Evolutionary conservation across 1,140 invertebrate species (phyloP).

Genomic region (Papilio dardanus): DNA sequence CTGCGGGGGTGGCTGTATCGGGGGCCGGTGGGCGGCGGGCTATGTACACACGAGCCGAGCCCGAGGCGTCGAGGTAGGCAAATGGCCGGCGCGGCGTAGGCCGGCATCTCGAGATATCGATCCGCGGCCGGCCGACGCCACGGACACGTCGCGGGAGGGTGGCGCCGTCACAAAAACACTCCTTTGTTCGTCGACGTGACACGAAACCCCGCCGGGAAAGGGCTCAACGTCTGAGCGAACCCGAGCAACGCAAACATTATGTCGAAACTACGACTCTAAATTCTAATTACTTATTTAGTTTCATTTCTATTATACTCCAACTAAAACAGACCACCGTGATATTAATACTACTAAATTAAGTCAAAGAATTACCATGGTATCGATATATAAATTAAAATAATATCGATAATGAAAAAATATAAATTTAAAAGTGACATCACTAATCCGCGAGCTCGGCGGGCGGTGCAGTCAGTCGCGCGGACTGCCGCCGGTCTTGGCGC

Average conservation of each 20-base stretch:
- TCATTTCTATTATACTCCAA: not conserved
- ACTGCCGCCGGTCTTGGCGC: conserved; percentile 77
- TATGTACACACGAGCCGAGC: conserved; percentile 80
- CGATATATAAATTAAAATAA: conserved; percentile 39
- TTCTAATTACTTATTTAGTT: not conserved
- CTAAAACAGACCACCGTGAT: not conserved
- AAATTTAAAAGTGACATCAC: conserved; percentile 52
- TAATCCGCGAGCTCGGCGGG: conserved; percentile 71
- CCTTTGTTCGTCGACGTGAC: conserved; percentile 69
- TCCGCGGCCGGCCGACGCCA: conserved; percentile 69
- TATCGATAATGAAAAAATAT: conserved; percentile 59
- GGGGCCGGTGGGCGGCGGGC: conserved; percentile 72
- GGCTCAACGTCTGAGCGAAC: conserved; percentile 15
- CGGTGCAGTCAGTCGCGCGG: conserved; percentile 79
- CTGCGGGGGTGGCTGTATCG: conserved; percentile 79
- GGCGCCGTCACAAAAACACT: conserved; percentile 75
- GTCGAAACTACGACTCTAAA: not conserved
- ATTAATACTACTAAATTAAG: conserved; percentile 17
- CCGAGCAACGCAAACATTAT: conserved; percentile 41
- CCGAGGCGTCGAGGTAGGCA: conserved; percentile 80
- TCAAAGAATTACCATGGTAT: conserved; percentile 34
- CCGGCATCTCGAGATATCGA: conserved; percentile 80
- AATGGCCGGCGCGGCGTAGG: conserved; percentile 78
- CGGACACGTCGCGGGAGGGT: conserved; percentile 66
- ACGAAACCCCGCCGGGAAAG: conserved; percentile 45